phyloP scores from a whole-genome alignment of 2,888 invertebrate species.

The Cheilosia grossa region DNA sequence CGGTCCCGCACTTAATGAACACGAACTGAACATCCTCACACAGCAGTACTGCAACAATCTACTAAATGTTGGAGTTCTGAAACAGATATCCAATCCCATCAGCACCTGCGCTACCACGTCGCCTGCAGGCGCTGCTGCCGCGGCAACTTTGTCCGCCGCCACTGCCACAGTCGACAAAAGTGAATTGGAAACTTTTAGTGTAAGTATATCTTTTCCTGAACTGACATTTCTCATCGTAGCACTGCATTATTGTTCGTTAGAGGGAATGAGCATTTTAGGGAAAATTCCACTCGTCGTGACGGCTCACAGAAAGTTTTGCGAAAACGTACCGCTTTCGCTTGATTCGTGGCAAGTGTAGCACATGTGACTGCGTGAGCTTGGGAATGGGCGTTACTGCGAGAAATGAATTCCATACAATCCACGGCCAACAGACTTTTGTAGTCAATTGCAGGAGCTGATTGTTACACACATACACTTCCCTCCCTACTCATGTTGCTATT shows the following conservation, averaged over 20 bases:
- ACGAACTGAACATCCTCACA: constrained; percentile 90
- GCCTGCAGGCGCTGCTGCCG: constrained; percentile 21
- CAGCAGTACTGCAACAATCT: constrained; percentile 94
- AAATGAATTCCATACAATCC: not conserved
- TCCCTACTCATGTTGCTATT: constrained; percentile 50
- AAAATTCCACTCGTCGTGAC: not conserved
- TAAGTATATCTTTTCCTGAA: constrained; percentile 62
- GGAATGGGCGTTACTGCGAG: not conserved
- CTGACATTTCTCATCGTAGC: constrained; percentile 44
- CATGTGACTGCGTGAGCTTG: constrained; percentile 9
- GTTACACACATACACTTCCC: not conserved
- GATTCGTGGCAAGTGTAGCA: constrained; percentile 44
- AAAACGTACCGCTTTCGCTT: constrained; percentile 34
- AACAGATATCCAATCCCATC: constrained; percentile 87
- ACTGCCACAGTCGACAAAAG: constrained; percentile 60
- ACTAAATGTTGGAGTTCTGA: constrained; percentile 92
- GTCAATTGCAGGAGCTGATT: not conserved
- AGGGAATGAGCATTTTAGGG: not conserved
- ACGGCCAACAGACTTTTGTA: not conserved
- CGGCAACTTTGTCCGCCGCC: constrained; percentile 37
- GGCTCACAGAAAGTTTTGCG: constrained; percentile 40
- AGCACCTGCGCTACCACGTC: constrained; percentile 7
- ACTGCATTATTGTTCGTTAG: constrained; percentile 5
- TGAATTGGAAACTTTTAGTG: constrained; percentile 75
- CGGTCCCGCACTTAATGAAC: constrained; percentile 86